Evolutionary conservation across 2,888 invertebrate species (phyloP).

Genomic region (Cantharis nigra): DNA sequence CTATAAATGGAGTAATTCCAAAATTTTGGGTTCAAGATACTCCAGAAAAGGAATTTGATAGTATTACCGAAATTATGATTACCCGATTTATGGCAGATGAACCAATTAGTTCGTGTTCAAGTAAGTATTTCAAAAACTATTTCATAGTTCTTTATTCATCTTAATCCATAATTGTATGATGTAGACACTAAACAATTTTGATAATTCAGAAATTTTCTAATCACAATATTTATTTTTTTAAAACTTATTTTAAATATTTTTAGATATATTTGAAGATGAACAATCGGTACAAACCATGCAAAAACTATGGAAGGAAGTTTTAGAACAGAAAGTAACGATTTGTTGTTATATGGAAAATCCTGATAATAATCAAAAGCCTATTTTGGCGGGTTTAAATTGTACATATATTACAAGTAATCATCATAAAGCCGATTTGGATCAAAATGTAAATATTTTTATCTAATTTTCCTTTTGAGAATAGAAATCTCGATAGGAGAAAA

Average conservation of each 20-base stretch:
- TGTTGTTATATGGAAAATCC: conserved; percentile 50
- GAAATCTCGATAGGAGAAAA: no score
- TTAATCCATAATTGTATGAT: no score
- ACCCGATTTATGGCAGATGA: conserved; percentile 59
- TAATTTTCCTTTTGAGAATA: no score
- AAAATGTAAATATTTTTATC: not conserved
- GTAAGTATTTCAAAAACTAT: conserved; percentile 40
- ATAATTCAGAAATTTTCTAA: no score
- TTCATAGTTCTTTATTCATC: no score
- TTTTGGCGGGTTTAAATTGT: conserved; percentile 50
- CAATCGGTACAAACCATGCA: conserved; percentile 8
- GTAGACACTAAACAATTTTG: no score
- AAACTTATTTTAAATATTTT: not conserved
- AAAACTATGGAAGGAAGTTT: conserved; percentile 25
- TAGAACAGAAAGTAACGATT: conserved; percentile 47
- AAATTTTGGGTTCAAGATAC: conserved; percentile 61
- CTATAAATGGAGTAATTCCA: conserved; percentile 41
- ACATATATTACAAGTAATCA: conserved; percentile 23
- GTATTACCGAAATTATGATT: conserved; percentile 54
- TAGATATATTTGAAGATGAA: not conserved
- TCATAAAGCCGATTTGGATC: not conserved
- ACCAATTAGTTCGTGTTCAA: conserved; percentile 57
- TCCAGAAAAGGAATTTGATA: conserved; percentile 55
- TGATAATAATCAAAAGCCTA: conserved; percentile 44
- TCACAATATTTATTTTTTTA: no score